A percentile compares a stretch with the other conserved stretches of the same genome.
Evolutionary conservation across 2,113 vertebrate species (phyloP).

Genomic region (Ramphastos sulfuratus): DNA sequence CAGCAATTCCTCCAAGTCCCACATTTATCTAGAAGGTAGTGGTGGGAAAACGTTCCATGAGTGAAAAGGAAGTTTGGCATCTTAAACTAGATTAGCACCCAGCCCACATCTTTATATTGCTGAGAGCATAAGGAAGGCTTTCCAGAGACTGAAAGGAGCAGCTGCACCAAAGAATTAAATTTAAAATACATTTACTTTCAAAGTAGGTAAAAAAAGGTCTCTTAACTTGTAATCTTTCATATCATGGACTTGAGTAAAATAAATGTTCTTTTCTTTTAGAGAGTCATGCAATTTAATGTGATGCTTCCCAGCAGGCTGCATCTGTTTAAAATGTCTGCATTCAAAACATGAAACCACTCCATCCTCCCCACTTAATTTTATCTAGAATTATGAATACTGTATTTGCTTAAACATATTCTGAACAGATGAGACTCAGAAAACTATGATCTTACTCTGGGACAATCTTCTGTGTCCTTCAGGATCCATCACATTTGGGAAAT

Average conservation of each 20-base stretch:
- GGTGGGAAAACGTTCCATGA: not conserved
- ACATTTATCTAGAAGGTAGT: not conserved
- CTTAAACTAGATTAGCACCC: conserved; percentile 13
- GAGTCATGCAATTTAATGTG: conserved; percentile 30
- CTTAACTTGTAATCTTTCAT: conserved; percentile 38
- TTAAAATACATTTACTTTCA: conserved; percentile 52
- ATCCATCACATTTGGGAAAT: not conserved
- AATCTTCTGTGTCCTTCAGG: not conserved
- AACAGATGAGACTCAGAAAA: conserved; percentile 17
- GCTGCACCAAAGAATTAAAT: conserved; percentile 36
- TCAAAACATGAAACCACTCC: not conserved
- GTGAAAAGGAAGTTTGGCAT: not conserved
- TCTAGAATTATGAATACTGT: conserved; percentile 29
- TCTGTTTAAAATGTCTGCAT: conserved; percentile 32
- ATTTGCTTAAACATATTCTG: conserved; percentile 38
- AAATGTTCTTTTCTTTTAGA: conserved; percentile 12
- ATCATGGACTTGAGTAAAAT: conserved; percentile 9
- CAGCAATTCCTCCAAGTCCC: not conserved
- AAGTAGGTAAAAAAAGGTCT: conserved; percentile 10
- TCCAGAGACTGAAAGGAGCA: conserved; percentile 38
- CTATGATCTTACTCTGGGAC: not conserved
- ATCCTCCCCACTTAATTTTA: conserved; percentile 24
- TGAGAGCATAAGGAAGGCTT: conserved; percentile 1
- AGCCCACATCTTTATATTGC: not conserved
- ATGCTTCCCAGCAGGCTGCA: conserved; percentile 36